These are phyloP conservation scores for Hippoglossus stenolepis DNA, from an alignment of 2,113 vertebrate species.

Conservation along the genomic window DNA sequence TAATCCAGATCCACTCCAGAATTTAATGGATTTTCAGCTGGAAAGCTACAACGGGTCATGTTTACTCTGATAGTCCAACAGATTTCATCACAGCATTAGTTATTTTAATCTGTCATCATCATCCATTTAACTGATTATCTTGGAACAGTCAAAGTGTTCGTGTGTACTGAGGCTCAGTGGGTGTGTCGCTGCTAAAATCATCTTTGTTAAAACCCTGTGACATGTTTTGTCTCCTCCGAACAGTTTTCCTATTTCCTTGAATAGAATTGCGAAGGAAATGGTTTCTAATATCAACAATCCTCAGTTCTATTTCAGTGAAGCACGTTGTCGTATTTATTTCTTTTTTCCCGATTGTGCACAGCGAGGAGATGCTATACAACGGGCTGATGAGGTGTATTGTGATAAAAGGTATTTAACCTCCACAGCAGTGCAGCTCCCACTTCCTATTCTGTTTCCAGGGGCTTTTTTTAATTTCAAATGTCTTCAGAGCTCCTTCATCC, in stretches of 20 bases:
- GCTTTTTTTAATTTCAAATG: background rate
- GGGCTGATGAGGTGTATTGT: no score
- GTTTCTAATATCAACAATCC: conserved; percentile 1
- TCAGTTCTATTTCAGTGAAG: background rate
- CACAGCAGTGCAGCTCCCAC: background rate
- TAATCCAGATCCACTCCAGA: no score
- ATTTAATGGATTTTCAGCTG: no score
- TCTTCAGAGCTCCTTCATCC: background rate
- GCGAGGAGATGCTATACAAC: background rate
- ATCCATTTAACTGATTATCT: background rate
- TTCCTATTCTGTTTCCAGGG: conserved; percentile 37
- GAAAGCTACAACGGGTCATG: no score
- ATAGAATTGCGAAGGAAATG: conserved; percentile 56
- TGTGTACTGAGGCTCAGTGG: background rate
- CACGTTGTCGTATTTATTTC: conserved; percentile 1
- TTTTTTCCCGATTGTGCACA: background rate
- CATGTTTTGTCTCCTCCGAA: conserved; percentile 39
- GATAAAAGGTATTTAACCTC: conserved; percentile 1
- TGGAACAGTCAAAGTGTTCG: background rate
- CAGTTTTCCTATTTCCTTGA: conserved; percentile 55
- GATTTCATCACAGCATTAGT: no score
- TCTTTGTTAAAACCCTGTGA: background rate
- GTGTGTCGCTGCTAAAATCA: background rate
- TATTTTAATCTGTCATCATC: no score
- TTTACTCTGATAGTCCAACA: no score